Evolutionary conservation across 2,888 invertebrate species (phyloP).

Genomic region (Agonopterix alstromeriana): DNA sequence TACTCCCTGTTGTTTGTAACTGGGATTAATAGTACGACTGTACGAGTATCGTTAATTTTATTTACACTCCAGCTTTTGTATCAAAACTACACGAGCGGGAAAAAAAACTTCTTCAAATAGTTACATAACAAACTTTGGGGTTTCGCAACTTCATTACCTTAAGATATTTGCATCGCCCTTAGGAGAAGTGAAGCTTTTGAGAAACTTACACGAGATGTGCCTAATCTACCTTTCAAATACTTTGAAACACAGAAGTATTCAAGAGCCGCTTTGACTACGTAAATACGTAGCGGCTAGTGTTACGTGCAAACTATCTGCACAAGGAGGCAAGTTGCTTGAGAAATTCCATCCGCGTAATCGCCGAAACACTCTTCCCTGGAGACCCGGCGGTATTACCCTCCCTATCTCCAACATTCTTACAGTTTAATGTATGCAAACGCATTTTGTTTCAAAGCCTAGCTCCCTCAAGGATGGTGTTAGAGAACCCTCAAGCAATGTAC

Average conservation of each 20-base stretch:
- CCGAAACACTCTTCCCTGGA: slow-evolving; percentile 65
- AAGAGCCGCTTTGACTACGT: slow-evolving; percentile 59
- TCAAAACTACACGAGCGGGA: slow-evolving; percentile 19
- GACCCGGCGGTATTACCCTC: slow-evolving; percentile 56
- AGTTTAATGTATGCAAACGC: slow-evolving; percentile 77
- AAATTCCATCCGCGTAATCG: slow-evolving; percentile 75
- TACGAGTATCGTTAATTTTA: slow-evolving; percentile 45
- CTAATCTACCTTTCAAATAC: slow-evolving; percentile 74
- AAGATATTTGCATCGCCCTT: slow-evolving; percentile 53
- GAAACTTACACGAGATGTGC: slow-evolving; percentile 52
- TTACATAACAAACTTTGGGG: slow-evolving; percentile 2
- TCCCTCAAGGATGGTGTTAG: slow-evolving; percentile 66
- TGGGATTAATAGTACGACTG: slow-evolving; percentile 42
- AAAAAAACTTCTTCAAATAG: slow-evolving; percentile 11
- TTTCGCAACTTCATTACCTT: slow-evolving; percentile 39
- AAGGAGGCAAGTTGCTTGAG: slow-evolving; percentile 57
- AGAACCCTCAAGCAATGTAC: slow-evolving; percentile 59
- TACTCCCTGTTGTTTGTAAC: slow-evolving; percentile 41
- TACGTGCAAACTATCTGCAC: slow-evolving; percentile 68
- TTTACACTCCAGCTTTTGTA: slow-evolving; percentile 34
- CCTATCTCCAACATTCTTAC: slow-evolving; percentile 73
- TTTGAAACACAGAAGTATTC: slow-evolving; percentile 65
- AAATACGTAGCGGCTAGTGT: slow-evolving; percentile 65
- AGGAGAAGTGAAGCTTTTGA: slow-evolving; percentile 27
- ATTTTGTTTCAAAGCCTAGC: slow-evolving; percentile 75